These are phyloP conservation scores for Stratiolaelaps scimitus DNA, from an alignment of 1,140 invertebrate species.

Conservation along the genomic window DNA sequence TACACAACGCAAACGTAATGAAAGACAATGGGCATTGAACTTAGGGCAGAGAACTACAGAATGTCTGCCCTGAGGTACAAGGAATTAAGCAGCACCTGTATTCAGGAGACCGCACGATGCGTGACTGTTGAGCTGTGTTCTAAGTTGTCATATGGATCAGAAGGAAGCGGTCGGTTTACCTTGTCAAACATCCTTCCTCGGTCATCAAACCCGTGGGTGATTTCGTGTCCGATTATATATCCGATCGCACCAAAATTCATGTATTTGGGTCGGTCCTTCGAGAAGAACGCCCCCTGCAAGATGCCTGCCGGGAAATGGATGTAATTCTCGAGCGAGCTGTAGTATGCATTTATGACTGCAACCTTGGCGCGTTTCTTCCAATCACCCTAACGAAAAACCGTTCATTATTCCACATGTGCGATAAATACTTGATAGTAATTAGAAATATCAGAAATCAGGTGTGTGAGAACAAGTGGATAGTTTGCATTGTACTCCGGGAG, in stretches of 20 bases:
- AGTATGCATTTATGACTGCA: conserved; percentile 68
- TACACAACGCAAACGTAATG: not conserved
- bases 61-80: too few species aligned
- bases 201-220: conserved; percentile 85
- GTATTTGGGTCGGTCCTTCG: conserved; percentile 60
- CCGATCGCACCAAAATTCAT: conserved; percentile 86
- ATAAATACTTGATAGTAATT: too few species aligned
- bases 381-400: not conserved
- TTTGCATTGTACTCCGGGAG: not conserved
- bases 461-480: not conserved
- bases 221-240: conserved; percentile 82
- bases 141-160: not conserved
- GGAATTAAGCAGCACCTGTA: too few species aligned
- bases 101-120: too few species aligned
- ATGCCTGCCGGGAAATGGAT: conserved; percentile 83
- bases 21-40: too few species aligned
- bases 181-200: conserved; percentile 45
- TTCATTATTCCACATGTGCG: too few species aligned
- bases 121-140: not conserved
- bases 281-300: conserved; percentile 74
- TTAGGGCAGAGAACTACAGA: too few species aligned
- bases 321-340: conserved; percentile 66
- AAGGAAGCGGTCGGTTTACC: not conserved
- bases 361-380: conserved; percentile 62
- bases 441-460: too few species aligned